Evolutionary conservation across 2,888 invertebrate species (phyloP).

Genomic region (Xanthia togata): DNA sequence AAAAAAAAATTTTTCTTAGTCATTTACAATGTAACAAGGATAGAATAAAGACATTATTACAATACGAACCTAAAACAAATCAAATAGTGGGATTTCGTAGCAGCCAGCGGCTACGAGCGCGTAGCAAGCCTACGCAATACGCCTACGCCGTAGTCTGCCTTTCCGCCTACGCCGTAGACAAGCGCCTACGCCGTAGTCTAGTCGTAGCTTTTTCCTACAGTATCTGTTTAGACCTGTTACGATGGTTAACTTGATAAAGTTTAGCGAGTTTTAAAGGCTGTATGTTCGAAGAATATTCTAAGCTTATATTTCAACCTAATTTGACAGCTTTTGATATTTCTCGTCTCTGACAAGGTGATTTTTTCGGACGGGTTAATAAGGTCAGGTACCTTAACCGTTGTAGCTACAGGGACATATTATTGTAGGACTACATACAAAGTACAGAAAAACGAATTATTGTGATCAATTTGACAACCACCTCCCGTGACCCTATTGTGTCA

Average conservation of each 20-base stretch:
- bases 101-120: conserved; percentile 9
- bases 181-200: conserved; percentile 7
- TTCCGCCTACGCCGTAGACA: conserved; percentile 12
- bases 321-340: too few relatives aligned
- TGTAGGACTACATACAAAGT: too few relatives aligned
- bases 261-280: not conserved
- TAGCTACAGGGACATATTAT: too few relatives aligned
- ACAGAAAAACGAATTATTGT: too few relatives aligned
- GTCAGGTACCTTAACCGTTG: too few relatives aligned
- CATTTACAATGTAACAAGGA: not conserved
- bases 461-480: too few relatives aligned
- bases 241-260: not conserved
- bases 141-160: conserved; percentile 11
- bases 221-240: not conserved
- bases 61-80: too few relatives aligned
- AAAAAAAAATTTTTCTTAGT: too few relatives aligned
- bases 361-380: too few relatives aligned
- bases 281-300: not conserved
- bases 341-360: too few relatives aligned
- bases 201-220: too few relatives aligned
- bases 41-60: not conserved
- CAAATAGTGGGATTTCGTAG: not conserved
- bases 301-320: not conserved
- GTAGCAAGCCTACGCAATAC: conserved; percentile 30
- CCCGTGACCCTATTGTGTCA: too few relatives aligned